Evolutionary conservation across 2,113 vertebrate species (phyloP).

Genomic region (Hippolais icterina): DNA sequence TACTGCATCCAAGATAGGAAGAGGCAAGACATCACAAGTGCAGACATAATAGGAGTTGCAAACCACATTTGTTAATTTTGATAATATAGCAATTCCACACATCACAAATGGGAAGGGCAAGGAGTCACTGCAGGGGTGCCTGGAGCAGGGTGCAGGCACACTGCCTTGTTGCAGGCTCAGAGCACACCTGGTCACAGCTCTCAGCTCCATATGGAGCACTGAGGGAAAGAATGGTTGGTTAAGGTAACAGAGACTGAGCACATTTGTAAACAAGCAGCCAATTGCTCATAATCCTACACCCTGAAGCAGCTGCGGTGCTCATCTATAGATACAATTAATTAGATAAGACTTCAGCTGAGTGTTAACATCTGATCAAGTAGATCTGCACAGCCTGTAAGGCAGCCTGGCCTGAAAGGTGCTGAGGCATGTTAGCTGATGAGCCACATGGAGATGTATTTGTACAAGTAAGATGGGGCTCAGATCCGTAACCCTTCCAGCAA

Average conservation of each 20-base stretch:
- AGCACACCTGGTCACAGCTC: background rate
- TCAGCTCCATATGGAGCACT: background rate
- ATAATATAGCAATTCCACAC: accelerated
- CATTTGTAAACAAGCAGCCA: background rate
- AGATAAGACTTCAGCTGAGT: background rate
- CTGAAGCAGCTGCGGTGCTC: background rate
- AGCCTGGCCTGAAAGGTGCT: background rate
- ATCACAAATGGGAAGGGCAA: background rate
- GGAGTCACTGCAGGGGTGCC: background rate
- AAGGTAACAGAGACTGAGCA: background rate
- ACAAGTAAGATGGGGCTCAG: background rate
- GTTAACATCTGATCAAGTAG: background rate
- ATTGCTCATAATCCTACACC: background rate
- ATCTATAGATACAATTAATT: background rate
- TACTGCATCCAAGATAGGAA: background rate
- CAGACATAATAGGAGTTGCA: background rate
- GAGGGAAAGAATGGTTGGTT: background rate
- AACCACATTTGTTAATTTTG: background rate
- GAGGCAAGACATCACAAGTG: background rate
- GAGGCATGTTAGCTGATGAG: background rate
- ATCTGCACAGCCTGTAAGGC: background rate
- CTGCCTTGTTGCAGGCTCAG: background rate
- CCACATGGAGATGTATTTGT: accelerated
- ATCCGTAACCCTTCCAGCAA: background rate
- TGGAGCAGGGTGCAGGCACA: background rate